Conservation (phyloP, 2,113 vertebrate species). For the Urocynchramus pylzowi region DNA sequence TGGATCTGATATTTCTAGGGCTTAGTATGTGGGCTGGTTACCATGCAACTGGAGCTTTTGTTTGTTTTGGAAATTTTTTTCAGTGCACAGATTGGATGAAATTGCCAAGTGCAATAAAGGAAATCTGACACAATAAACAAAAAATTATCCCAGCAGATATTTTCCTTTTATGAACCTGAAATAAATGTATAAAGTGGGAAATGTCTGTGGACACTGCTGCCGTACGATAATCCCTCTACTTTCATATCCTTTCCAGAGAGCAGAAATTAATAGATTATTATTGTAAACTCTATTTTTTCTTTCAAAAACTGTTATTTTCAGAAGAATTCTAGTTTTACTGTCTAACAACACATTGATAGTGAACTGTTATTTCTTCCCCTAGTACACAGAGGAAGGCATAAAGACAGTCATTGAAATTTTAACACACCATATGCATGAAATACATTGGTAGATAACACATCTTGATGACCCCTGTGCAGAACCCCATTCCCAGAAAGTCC, state of each 20-base stretch:
- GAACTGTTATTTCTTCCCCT: not conserved
- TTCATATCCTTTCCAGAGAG: not conserved
- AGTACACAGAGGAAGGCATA: not conserved
- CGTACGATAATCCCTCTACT: not conserved
- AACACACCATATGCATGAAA: not conserved
- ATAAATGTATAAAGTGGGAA: not conserved
- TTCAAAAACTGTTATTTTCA: not conserved
- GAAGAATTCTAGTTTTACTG: not conserved
- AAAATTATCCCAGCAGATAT: not conserved
- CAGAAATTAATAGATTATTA: not conserved
- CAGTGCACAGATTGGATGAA: not conserved
- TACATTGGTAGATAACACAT: not conserved
- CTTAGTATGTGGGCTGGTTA: slow-evolving; percentile 1
- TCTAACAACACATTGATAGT: not conserved
- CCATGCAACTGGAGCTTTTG: slow-evolving; percentile 16
- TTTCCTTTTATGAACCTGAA: not conserved
- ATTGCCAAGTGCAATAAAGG: slow-evolving; percentile 2
- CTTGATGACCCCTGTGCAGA: not conserved
- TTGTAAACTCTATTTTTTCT: not conserved
- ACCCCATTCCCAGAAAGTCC: not conserved
- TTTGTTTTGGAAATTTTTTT: slow-evolving; percentile 45
- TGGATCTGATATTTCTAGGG: not conserved
- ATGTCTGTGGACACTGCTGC: not conserved
- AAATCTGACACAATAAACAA: slow-evolving; percentile 7
- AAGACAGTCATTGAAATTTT: not conserved